Percentiles rank a stretch among this genome's conserved stretches.
phyloP scores from a whole-genome alignment of 1,140 invertebrate genomes.

The Drosophila serrata region DNA sequence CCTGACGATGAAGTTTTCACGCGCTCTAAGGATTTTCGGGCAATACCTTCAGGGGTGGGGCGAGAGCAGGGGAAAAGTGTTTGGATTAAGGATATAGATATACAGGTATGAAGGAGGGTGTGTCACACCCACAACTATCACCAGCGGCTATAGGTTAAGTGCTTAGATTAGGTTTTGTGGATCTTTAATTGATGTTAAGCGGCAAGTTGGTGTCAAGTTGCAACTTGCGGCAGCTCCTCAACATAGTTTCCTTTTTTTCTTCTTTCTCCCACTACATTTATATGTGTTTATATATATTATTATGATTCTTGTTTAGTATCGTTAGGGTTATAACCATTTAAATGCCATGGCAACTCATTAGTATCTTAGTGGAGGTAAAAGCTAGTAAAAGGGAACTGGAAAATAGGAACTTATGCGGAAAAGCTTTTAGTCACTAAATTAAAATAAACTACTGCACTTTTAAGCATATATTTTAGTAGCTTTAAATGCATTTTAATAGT shows the following conservation, averaged over 20 bases:
- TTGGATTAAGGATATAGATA: slow-evolving; percentile 1
- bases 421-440: slow-evolving; percentile 10
- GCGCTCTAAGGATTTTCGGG: slow-evolving; percentile 25
- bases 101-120: neutral
- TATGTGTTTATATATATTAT: slow-evolving; percentile 4
- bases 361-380: neutral
- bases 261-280: neutral
- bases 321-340: slow-evolving; percentile 2
- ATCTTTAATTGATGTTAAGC: slow-evolving; percentile 80
- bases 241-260: neutral
- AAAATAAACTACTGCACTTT: neutral
- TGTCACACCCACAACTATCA: slow-evolving; percentile 23
- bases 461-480: neutral
- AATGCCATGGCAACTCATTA: slow-evolving; percentile 33
- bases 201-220: slow-evolving; percentile 61
- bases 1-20: slow-evolving; percentile 45
- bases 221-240: slow-evolving; percentile 30
- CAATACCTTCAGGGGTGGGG: neutral
- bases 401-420: neutral
- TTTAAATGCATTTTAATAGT: neutral
- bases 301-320: slow-evolving; percentile 4
- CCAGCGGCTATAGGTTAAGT: slow-evolving; percentile 67
- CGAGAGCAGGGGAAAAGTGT: too few species aligned
- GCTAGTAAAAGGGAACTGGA: neutral
- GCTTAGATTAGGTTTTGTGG: slow-evolving; percentile 74